Conservation (phyloP, 2,888 invertebrate species). For the Xanthorhoe designata region DNA sequence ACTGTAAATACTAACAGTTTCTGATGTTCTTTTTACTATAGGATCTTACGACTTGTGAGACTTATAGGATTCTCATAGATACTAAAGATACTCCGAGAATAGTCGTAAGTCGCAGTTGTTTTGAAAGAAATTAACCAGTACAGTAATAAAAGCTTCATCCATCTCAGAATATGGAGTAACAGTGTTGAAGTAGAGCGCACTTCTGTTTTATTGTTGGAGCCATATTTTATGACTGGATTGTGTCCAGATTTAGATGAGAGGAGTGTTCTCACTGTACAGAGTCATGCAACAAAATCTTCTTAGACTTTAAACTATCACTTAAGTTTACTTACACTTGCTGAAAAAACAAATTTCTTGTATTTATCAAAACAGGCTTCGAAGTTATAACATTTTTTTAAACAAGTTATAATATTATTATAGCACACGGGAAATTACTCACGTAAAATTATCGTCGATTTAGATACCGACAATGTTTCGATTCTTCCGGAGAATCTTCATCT, state of each 20-base stretch:
- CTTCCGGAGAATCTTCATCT: too few species aligned
- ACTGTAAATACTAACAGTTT: too few species aligned
- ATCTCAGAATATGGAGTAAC: constrained; percentile 78
- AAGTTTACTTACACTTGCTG: neutral
- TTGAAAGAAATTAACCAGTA: constrained; percentile 68
- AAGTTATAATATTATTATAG: too few species aligned
- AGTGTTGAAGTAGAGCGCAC: constrained; percentile 77
- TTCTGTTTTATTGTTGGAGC: constrained; percentile 85
- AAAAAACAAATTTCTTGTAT: neutral
- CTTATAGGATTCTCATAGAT: neutral
- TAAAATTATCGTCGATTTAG: too few species aligned
- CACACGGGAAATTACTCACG: too few species aligned
- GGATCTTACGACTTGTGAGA: too few species aligned
- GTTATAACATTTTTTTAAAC: too few species aligned
- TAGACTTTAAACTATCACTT: neutral
- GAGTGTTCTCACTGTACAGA: constrained; percentile 44
- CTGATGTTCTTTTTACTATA: too few species aligned
- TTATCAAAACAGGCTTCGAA: neutral
- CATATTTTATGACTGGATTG: constrained; percentile 85
- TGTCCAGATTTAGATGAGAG: constrained; percentile 79
- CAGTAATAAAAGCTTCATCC: constrained; percentile 73
- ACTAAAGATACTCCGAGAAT: constrained; percentile 14
- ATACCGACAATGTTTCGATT: too few species aligned
- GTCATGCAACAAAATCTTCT: neutral
- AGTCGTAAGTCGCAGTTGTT: constrained; percentile 39